A percentile compares a stretch with the other conserved stretches of the same genome.
These are phyloP conservation scores for Pangasianodon gigas DNA, from an alignment of 2,113 vertebrate species.

Conservation along the genomic window DNA sequence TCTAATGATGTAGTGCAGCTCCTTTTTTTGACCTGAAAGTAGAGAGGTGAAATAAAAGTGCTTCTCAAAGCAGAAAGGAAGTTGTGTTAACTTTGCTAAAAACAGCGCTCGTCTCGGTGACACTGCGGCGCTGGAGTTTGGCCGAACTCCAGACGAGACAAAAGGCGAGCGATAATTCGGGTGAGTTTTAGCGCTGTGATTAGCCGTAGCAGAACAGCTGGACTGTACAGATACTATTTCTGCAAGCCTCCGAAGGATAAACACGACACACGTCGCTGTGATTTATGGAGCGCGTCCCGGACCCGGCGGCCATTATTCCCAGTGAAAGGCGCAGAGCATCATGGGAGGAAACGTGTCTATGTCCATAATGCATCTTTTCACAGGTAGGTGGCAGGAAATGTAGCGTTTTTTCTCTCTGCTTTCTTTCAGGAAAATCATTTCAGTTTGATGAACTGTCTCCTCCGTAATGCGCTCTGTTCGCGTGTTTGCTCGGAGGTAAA, in stretches of 20 bases:
- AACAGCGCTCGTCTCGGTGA: not conserved
- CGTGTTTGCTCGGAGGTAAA: constrained; percentile 48
- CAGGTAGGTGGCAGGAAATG: constrained; percentile 55
- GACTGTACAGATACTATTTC: constrained; percentile 71
- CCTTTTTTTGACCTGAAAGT: constrained; percentile 6
- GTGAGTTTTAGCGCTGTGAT: constrained; percentile 65
- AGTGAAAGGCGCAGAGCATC: constrained; percentile 60
- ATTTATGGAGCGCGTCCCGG: constrained; percentile 71
- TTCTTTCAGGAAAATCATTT: constrained; percentile 11
- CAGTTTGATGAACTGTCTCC: constrained; percentile 50
- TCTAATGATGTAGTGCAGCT: too few relatives aligned
- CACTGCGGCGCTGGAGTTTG: constrained; percentile 59
- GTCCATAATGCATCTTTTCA: constrained; percentile 62
- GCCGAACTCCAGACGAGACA: constrained; percentile 65
- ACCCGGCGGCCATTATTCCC: constrained; percentile 65
- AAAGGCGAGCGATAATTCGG: constrained; percentile 61
- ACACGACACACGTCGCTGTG: constrained; percentile 67
- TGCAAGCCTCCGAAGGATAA: constrained; percentile 67
- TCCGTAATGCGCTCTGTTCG: constrained; percentile 46
- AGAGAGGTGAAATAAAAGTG: constrained; percentile 3
- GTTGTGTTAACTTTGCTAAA: constrained; percentile 5
- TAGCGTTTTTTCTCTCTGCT: constrained; percentile 56
- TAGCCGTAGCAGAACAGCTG: constrained; percentile 69
- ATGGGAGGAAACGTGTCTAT: constrained; percentile 54
- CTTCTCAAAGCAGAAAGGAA: constrained; percentile 1